These are phyloP conservation scores for Sterrhoptilus dennistouni DNA, from an alignment of 2,113 vertebrate species.

Conservation along the genomic window DNA sequence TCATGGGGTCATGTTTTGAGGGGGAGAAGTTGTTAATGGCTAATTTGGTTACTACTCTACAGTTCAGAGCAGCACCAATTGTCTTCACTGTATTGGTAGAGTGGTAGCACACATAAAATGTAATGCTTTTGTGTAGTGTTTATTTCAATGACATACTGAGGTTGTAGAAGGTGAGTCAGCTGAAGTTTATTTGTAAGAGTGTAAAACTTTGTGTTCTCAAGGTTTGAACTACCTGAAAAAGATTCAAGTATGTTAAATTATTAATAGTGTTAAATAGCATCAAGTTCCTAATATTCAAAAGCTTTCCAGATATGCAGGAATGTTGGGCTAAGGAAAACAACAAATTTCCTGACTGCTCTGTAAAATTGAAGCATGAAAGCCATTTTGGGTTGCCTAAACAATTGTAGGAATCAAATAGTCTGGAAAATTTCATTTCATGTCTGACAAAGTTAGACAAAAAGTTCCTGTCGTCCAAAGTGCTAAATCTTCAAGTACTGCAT, in stretches of 20 bases:
- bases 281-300: not conserved
- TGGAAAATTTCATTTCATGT: conserved; percentile 23
- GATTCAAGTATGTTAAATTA: not conserved
- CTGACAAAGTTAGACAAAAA: not conserved
- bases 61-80: not conserved
- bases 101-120: not conserved
- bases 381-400: conserved; percentile 7
- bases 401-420: conserved; percentile 30
- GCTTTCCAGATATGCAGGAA: not conserved
- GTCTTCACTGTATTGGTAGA: not conserved
- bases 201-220: not conserved
- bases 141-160: not conserved
- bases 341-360: not conserved
- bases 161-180: not conserved
- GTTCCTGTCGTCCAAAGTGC: not conserved
- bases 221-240: not conserved
- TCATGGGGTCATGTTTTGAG: not conserved
- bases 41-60: not conserved
- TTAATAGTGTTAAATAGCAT: not conserved
- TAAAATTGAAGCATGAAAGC: conserved; percentile 4
- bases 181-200: not conserved
- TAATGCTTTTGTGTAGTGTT: not conserved
- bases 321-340: not conserved
- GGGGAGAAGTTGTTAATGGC: not conserved
- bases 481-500: not conserved